phyloP scores from a whole-genome alignment of 1,140 invertebrate species.

The Cataglyphis hispanica region DNA sequence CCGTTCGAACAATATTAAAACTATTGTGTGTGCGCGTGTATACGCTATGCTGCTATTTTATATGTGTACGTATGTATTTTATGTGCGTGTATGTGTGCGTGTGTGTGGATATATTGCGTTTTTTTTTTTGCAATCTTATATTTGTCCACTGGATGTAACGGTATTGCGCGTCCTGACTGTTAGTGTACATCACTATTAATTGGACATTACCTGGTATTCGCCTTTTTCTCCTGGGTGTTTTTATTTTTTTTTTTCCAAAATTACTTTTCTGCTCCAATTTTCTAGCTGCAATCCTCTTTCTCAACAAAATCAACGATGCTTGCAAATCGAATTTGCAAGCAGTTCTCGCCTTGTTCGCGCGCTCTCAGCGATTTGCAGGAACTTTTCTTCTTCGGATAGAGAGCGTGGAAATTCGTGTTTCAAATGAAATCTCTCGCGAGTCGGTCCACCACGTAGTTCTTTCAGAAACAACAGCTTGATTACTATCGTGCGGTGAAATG shows the following conservation, averaged over 20 bases:
- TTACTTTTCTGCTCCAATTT: constrained; percentile 27
- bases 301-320: constrained; percentile 42
- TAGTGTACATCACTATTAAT: constrained; percentile 38
- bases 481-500: background rate
- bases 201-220: constrained; percentile 27
- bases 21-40: background rate
- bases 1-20: background rate
- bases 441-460: background rate
- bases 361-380: constrained; percentile 26
- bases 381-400: background rate
- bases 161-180: constrained; percentile 24
- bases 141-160: constrained; percentile 51
- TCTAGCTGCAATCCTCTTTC: constrained; percentile 21
- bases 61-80: background rate
- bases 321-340: constrained; percentile 53
- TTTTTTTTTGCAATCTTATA: constrained; percentile 54
- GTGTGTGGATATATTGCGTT: constrained; percentile 22
- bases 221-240: too few species aligned
- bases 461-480: constrained; percentile 34
- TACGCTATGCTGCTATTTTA: too few species aligned
- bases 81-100: background rate
- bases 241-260: background rate
- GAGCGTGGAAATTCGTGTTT: constrained; percentile 18
- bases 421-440: constrained; percentile 24
- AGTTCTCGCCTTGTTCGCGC: constrained; percentile 10